phyloP scores from a whole-genome alignment of 2,113 vertebrate species.

The Sturnus vulgaris region DNA sequence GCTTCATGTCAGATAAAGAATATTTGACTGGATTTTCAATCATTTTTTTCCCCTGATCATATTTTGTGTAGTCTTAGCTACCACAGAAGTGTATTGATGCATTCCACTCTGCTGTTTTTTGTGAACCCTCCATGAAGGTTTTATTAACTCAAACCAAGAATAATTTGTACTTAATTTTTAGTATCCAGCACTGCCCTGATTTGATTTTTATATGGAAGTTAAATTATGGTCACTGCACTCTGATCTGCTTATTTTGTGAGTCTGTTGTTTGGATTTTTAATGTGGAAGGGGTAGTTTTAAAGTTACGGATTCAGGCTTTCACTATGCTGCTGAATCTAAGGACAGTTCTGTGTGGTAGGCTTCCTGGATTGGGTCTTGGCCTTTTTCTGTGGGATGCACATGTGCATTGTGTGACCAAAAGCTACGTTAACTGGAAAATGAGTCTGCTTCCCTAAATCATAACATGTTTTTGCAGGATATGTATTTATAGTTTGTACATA shows the following conservation, averaged over 20 bases:
- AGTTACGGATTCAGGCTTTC: neutral
- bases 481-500: rapidly evolving
- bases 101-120: neutral
- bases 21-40: neutral
- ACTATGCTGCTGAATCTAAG: neutral
- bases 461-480: neutral
- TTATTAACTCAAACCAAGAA: neutral
- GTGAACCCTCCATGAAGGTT: neutral
- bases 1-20: neutral
- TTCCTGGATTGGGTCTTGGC: neutral
- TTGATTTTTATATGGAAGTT: neutral
- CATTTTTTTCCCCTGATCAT: rapidly evolving
- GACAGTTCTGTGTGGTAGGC: neutral
- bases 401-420: neutral
- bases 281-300: neutral
- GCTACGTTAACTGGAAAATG: neutral
- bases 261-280: neutral
- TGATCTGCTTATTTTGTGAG: neutral
- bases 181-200: neutral
- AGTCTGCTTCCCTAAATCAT: neutral
- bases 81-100: neutral
- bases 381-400: rapidly evolving
- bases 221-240: neutral
- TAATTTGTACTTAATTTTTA: neutral
- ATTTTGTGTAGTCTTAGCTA: neutral